A percentile compares a stretch with the other conserved stretches of the same genome.
Conservation (phyloP, 2,113 vertebrate genomes). For the Accipiter cooperii region DNA sequence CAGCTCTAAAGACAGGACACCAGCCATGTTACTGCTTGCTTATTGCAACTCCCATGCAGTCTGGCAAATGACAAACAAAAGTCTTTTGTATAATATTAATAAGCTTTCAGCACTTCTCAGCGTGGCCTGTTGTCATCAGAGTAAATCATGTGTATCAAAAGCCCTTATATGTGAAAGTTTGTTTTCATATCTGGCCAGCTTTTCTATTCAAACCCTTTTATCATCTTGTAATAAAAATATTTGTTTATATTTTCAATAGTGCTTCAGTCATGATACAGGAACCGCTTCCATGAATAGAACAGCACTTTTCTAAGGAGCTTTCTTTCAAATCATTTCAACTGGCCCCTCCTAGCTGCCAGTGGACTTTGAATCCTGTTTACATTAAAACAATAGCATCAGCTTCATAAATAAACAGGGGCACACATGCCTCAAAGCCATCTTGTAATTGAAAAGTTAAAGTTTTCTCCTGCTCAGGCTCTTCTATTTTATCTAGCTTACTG, state of each 20-base stretch:
- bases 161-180: conserved; percentile 74
- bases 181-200: conserved; percentile 76
- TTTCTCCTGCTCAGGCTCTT: conserved; percentile 30
- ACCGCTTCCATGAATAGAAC: conserved; percentile 66
- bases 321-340: conserved; percentile 66
- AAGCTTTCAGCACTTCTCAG: conserved; percentile 73
- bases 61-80: conserved; percentile 76
- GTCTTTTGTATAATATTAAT: conserved; percentile 79
- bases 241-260: conserved; percentile 76
- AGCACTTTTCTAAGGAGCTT: conserved; percentile 66
- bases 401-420: conserved; percentile 69
- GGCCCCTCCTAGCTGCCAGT: conserved; percentile 67
- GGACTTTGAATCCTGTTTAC: conserved; percentile 71
- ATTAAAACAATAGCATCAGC: conserved; percentile 74
- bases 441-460: conserved; percentile 34
- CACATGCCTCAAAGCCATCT: conserved; percentile 22
- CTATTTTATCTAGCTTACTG: conserved; percentile 6
- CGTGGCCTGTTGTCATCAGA: conserved; percentile 68
- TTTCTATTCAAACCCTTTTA: conserved; percentile 71
- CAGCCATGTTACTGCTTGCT: conserved; percentile 62
- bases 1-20: conserved; percentile 59
- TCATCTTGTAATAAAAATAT: conserved; percentile 77
- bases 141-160: conserved; percentile 77
- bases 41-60: conserved; percentile 74
- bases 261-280: conserved; percentile 67